Evolutionary conservation across 2,888 invertebrate genomes (phyloP).

Genomic region (Tipula lateralis): DNA sequence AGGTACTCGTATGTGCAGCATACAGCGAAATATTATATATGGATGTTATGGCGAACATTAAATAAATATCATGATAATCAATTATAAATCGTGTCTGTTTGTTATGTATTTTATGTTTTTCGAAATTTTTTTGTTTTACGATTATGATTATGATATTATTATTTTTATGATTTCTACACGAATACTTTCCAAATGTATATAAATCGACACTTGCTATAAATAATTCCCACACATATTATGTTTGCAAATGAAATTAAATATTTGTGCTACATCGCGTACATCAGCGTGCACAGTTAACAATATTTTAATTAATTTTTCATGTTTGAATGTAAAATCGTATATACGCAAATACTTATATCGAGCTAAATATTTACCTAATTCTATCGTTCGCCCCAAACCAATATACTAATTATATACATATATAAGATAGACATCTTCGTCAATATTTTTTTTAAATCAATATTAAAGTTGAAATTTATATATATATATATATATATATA

Average conservation of each 20-base stretch:
- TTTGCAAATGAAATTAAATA: not conserved
- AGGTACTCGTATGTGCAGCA: not conserved
- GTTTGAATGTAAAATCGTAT: not conserved
- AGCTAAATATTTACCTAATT: not conserved
- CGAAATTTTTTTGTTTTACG: not conserved
- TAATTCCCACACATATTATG: not conserved
- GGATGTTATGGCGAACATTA: not conserved
- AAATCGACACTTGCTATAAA: not conserved
- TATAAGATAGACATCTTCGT: not conserved
- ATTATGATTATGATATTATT: not conserved
- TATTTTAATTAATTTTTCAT: slow-evolving; percentile 5
- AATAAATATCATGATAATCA: slow-evolving; percentile 24
- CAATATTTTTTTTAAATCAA: not conserved
- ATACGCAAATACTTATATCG: not conserved
- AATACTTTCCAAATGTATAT: not conserved
- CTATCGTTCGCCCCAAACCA: not conserved
- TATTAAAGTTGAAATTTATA: not conserved
- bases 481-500: not conserved
- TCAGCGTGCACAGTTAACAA: not conserved
- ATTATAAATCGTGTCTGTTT: slow-evolving; percentile 2
- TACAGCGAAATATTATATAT: not conserved
- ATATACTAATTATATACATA: not conserved
- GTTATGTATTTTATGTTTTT: not conserved
- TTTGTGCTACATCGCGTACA: not conserved
- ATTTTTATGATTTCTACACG: not conserved